Conservation (phyloP, 2,113 vertebrate genomes). For the Isurus oxyrinchus region DNA sequence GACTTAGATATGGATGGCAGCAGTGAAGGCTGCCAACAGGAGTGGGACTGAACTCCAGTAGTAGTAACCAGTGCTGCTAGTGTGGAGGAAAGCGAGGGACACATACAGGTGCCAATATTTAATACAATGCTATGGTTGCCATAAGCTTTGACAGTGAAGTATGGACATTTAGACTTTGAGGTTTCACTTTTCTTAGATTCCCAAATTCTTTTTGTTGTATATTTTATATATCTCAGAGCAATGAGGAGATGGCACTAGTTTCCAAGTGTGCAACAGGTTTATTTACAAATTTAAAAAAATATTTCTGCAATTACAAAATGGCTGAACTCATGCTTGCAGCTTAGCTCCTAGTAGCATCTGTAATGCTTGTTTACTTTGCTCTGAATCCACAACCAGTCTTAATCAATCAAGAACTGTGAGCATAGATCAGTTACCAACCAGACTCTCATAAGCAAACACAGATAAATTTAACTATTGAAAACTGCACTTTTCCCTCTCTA, state of each 20-base stretch:
- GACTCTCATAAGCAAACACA: not conserved
- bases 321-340: not conserved
- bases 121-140: not conserved
- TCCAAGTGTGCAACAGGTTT: not conserved
- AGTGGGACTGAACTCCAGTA: not conserved
- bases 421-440: not conserved
- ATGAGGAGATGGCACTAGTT: too few species aligned
- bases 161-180: not conserved
- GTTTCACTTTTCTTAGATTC: not conserved
- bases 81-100: not conserved
- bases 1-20: not conserved
- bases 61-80: not conserved
- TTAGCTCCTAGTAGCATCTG: too few species aligned
- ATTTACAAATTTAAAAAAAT: not conserved
- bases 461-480: not conserved
- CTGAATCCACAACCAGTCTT: not conserved
- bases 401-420: not conserved
- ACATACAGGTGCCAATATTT: not conserved
- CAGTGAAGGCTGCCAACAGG: not conserved
- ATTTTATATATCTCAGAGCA: not conserved
- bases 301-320: not conserved
- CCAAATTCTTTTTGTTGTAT: not conserved
- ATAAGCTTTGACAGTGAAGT: not conserved
- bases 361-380: not conserved
- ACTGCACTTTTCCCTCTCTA: not conserved